Evolutionary conservation across 2,113 vertebrate species (phyloP), one percentile per base, ranked within the genome.

Genomic region (Xiphophorus hellerii): DNA sequence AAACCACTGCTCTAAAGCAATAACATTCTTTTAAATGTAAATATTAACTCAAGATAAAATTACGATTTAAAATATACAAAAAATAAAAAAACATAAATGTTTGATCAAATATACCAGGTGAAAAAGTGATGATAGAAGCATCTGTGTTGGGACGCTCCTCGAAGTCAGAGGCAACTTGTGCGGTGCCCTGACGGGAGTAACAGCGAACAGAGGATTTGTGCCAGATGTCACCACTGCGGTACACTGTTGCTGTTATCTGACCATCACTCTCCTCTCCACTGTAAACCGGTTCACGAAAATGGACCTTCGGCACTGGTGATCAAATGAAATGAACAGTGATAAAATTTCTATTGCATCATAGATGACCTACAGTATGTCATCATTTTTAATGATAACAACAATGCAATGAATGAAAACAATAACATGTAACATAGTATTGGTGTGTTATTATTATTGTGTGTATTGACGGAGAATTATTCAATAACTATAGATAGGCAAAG

Each of bases 101-200:
- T 10, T 25, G 22, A n/a, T 58, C n/a, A 48, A 58, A 58, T 58
- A 9, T 93, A 98, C 97, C 97, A 80, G 97, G 96, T 62, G 95
- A 89, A 87, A 99, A 99, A 1, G 93, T 94, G 87, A 99, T 80
- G 83, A 93, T 28, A 7, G 97, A 97, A 10, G 80, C 77, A 27
- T 98, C 97, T 3, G 95, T 98, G 93, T 99, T 98, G 12, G 97
- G 96, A 28, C 97, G 95, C 73, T 99, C 97, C 28, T 96, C 94
- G 5, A 98, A 99, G 93, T 99, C 97, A 64, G 92, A 93, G 94
- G 92, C 95, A 62, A 99, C 97, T 88, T 98, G 96, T 0, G 97
- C 97, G 0, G 97, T 96, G 1, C 92, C 96, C 89, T 98, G 97
- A 1, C 97, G 95, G 1, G 96, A 97, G 69, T 96, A 99, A 79